These are phyloP conservation scores for Drosophila falleni DNA, from an alignment of 2,888 invertebrate species.

Conservation along the genomic window DNA sequence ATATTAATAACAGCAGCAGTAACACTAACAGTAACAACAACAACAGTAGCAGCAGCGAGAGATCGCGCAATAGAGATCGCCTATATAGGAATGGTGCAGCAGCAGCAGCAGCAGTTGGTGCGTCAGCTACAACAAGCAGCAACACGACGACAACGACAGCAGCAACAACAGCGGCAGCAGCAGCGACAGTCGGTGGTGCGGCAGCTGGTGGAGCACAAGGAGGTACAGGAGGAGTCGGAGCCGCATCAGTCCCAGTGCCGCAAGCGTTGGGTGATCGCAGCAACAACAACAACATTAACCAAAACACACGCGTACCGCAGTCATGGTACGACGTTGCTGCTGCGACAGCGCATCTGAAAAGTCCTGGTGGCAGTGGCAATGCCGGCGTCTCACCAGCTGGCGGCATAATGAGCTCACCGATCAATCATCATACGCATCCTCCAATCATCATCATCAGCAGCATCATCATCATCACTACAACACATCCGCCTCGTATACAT, in stretches of 20 bases:
- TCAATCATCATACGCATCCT: conserved; percentile 64
- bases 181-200: conserved; percentile 50
- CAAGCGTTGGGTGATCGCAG: conserved; percentile 83
- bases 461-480: conserved; percentile 61
- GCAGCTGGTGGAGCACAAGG: conserved; percentile 32
- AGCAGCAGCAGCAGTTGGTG: conserved; percentile 47
- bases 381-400: conserved; percentile 82
- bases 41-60: conserved; percentile 54
- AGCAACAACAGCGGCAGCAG: conserved; percentile 54
- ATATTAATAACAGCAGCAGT: conserved; percentile 26
- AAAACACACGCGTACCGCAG: conserved; percentile 83
- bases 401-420: conserved; percentile 76
- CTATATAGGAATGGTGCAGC: conserved; percentile 66
- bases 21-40: conserved; percentile 27
- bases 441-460: conserved; percentile 57
- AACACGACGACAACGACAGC: conserved; percentile 51
- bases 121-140: conserved; percentile 47
- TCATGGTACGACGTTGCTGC: conserved; percentile 85
- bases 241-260: conserved; percentile 43
- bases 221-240: conserved; percentile 27
- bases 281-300: conserved; percentile 79
- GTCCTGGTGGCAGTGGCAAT: conserved; percentile 85
- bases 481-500: conserved; percentile 77
- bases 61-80: conserved; percentile 62
- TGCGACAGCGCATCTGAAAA: conserved; percentile 83